phyloP scores from a whole-genome alignment of 2,888 invertebrate genomes.

The Acleris sparsana region DNA sequence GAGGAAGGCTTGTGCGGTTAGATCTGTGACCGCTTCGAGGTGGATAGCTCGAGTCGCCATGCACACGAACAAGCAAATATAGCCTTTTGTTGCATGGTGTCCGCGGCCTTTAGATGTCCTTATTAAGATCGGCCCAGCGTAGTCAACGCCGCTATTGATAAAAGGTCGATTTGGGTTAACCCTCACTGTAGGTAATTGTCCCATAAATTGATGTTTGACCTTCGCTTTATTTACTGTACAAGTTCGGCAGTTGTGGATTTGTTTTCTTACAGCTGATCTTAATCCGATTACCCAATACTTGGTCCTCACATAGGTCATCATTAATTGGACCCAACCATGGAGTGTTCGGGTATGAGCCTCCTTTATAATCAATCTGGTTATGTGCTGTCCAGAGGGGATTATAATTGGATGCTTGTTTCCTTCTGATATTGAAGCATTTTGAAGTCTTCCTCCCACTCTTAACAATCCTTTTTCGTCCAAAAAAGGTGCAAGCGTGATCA shows the following conservation, averaged over 20 bases:
- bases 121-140: not conserved
- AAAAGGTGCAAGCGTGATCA: slow-evolving; percentile 6
- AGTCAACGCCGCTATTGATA: slow-evolving; percentile 1
- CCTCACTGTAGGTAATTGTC: slow-evolving; percentile 28
- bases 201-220: slow-evolving; percentile 32
- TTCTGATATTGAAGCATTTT: not conserved
- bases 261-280: slow-evolving; percentile 24
- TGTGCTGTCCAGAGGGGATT: not conserved
- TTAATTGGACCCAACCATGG: slow-evolving; percentile 32
- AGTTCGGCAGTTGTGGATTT: slow-evolving; percentile 19
- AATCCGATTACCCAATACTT: slow-evolving; percentile 34
- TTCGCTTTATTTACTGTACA: slow-evolving; percentile 24
- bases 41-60: too few relatives aligned
- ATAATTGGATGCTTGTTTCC: not conserved
- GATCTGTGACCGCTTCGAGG: too few relatives aligned
- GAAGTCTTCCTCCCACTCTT: not conserved
- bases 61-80: not conserved
- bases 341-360: slow-evolving; percentile 14
- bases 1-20: too few relatives aligned
- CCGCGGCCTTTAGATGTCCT: slow-evolving; percentile 7
- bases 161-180: slow-evolving; percentile 25
- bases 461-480: slow-evolving; percentile 5
- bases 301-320: slow-evolving; percentile 26
- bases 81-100: not conserved
- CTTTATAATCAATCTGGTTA: slow-evolving; percentile 4